These are phyloP conservation scores for Hozukius guyotensis DNA, from an alignment of 2,797 vertebrate species.

Conservation along the genomic window DNA sequence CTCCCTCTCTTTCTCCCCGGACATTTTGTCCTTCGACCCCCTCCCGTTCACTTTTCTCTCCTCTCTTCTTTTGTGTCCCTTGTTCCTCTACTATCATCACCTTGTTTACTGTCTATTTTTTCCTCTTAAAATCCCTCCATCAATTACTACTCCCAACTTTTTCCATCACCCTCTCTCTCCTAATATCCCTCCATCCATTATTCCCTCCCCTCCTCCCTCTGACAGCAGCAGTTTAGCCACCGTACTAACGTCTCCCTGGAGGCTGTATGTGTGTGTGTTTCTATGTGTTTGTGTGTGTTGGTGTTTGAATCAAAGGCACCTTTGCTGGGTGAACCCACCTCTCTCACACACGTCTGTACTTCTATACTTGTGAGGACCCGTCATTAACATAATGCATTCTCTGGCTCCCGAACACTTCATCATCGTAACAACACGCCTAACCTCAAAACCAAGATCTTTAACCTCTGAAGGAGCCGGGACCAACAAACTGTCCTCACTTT, in stretches of 20 bases:
- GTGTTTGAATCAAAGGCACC: constrained; percentile 53
- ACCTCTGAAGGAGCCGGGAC: background rate
- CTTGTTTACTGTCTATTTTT: background rate
- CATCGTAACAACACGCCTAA: background rate
- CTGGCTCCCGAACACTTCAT: background rate
- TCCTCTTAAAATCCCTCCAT: background rate
- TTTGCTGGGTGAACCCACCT: constrained; percentile 8
- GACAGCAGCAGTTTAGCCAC: constrained; percentile 53
- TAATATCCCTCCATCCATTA: background rate
- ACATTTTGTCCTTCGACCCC: background rate
- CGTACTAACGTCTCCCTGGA: constrained; percentile 42
- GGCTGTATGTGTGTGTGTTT: background rate
- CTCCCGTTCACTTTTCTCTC: background rate
- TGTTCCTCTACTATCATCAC: background rate
- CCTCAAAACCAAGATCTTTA: background rate
- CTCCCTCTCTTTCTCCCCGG: background rate
- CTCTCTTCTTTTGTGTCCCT: background rate
- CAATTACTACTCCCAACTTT: background rate
- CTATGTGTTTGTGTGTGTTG: background rate
- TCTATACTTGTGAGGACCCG: background rate
- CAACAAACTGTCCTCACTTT: background rate
- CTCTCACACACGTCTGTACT: background rate
- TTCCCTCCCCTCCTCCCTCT: constrained; percentile 5
- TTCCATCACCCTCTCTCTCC: background rate
- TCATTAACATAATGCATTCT: background rate